Evolutionary conservation across 2,113 vertebrate species (phyloP), one percentile per base, ranked within the genome.

Genomic region (Hippocampus abdominalis): DNA sequence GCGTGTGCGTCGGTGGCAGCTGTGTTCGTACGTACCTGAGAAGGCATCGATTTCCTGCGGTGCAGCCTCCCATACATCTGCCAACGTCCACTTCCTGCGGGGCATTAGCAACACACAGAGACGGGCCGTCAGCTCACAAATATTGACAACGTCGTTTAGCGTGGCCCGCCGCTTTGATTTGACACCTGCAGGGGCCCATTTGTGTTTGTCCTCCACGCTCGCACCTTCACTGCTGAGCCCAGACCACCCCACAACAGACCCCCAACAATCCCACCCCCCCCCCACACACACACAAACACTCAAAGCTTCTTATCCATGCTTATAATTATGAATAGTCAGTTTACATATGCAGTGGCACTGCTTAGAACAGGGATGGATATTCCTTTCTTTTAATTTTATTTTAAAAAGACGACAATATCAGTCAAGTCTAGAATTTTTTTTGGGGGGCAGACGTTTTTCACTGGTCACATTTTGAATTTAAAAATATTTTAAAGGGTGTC

Each of bases 21-120:
- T 92, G 90, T 85, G 73, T 87, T 88, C 73, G 20, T 86, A 91
- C 92, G 89, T 92, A 93, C 93, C 94, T 88, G 86, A 92, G 91
- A 84, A 86, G 89, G 85, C 92, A 92, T 63, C 84, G 91, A 86
- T 90, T 92, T 92, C 93, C 91, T 87, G 85, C 81, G 68, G 89
- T 87, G 88, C 94, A 93, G 85, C 89, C 87, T 87, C 94, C 93
- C 87, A 92, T 90, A 90, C 94, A 94, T 89, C 93, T 88, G 87
- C 94, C 93, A 70, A 92, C 92, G 81, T 92, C 94, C 84, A 96
- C 94, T 96, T 96, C 94, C 95, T 95, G 92, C 57, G 70, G 53
- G 84, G 77, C 87, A 94, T 95, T 94, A 92, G 88, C 93, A 95
- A 92, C 87, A 96, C 89, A 96, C 92, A 94, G 83, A 87, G 65